A percentile compares a stretch with the other conserved stretches of the same genome.
These are phyloP conservation scores for Malurus leucopterus DNA, from an alignment of 2,797 vertebrate species.

Conservation along the genomic window DNA sequence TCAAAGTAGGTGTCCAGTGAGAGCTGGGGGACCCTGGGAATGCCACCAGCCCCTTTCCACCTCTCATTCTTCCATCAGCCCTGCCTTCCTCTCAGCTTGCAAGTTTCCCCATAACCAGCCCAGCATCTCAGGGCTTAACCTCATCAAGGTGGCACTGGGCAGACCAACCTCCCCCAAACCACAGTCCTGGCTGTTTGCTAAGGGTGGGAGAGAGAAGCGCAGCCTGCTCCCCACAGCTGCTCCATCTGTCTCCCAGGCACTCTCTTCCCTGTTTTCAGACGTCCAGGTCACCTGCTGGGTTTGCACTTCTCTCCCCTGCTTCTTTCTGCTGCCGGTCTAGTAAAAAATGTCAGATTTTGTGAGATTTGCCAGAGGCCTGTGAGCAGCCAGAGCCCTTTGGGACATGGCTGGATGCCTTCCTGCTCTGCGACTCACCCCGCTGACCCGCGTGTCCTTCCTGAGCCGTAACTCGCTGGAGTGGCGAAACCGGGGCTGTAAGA, in stretches of 20 bases:
- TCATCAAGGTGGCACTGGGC: background rate
- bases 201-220: background rate
- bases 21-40: background rate
- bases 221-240: background rate
- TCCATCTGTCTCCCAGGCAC: background rate
- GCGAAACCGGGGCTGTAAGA: background rate
- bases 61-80: background rate
- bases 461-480: background rate
- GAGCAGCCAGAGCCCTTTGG: background rate
- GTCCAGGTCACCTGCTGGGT: background rate
- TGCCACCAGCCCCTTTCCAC: background rate
- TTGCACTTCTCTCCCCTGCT: background rate
- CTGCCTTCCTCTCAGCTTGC: background rate
- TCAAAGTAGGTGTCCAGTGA: constrained; percentile 18
- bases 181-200: background rate
- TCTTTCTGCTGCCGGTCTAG: background rate
- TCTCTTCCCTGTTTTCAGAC: background rate
- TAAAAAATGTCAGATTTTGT: background rate
- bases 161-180: background rate
- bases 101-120: background rate
- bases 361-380: background rate
- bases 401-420: background rate
- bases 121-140: background rate
- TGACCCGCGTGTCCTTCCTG: background rate
- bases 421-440: background rate